Evolutionary conservation across 2,888 invertebrate genomes (phyloP).

Genomic region (Diplolepis rosae): DNA sequence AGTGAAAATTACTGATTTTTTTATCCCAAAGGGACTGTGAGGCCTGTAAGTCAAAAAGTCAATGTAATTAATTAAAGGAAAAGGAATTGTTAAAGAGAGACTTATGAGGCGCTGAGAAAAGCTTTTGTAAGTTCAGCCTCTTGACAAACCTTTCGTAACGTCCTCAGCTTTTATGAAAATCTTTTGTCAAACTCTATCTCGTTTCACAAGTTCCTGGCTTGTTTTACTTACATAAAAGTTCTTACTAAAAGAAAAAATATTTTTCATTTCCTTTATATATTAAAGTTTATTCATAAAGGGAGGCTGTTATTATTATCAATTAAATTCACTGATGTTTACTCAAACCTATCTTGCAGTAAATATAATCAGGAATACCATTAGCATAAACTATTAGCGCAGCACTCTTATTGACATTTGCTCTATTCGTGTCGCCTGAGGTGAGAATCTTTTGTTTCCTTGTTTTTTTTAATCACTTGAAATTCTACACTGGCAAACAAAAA

Average conservation of each 20-base stretch:
- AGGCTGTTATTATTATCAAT: neutral
- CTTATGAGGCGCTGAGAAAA: conserved; percentile 7
- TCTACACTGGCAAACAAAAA: neutral
- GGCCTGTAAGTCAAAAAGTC: no score
- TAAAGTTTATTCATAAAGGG: neutral
- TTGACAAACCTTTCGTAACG: conserved; percentile 12
- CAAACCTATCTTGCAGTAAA: neutral
- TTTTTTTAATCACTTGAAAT: neutral
- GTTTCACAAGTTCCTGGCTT: neutral
- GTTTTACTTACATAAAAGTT: neutral
- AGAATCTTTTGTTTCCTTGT: conserved; percentile 16
- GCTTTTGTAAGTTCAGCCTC: neutral
- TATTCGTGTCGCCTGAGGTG: neutral
- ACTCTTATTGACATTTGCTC: conserved; percentile 11
- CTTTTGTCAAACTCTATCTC: neutral
- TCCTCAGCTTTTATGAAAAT: conserved; percentile 20
- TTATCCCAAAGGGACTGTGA: no score
- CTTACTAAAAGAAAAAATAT: neutral
- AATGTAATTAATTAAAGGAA: neutral
- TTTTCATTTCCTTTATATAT: neutral
- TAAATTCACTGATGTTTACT: neutral
- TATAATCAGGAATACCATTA: neutral
- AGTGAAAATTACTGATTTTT: no score
- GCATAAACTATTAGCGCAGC: conserved; percentile 6
- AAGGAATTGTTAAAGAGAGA: conserved; percentile 1